Base-by-base conservation (phyloP, 2,888 invertebrate species). In the Leptinotarsa tumamoca region DNA sequence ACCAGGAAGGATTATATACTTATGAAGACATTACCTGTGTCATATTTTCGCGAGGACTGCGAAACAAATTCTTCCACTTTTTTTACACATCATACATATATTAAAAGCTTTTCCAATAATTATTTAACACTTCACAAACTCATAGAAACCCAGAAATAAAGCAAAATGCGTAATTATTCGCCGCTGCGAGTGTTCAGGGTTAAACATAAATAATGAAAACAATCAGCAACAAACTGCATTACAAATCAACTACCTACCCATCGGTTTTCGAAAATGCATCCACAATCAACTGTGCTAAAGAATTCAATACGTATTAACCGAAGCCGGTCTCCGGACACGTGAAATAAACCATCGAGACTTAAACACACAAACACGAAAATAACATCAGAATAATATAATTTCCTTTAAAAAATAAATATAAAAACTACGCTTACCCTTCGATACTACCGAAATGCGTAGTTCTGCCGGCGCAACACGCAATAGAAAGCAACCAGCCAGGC, bases 401-500 rank as follows among this genome's bases (percentile, higher is more conserved):
- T 52, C n/a, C 52, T 52, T 52, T 3, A n/a, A 52, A n/a, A 52
- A 52, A 23, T 10, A 58, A 58, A 33, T 14, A 58, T 71, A 63
- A 70, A 72, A 69, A 43, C 17, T 70, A 58, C 73, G 81, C 84
- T 84, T 81, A 84, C 84, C 84, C 82, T 82, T 71, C 72, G 78
- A 77, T 78, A 78, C 78, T 78, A 80, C 81, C 71, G 78, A 84
- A 84, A 81, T 85, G 85, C 85, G 85, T 85, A 85, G 83, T 84
- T 83, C 79, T 78, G 79, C 79, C 84, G 80, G 81, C 81, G 81
- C 80, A 77, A 80, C 81, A 82, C 82, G 83, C 82, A 82, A 82
- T 83, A 81, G 77, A 82, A 76, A 79, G 73, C 74, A 58, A 71
- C 73, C 74, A 63, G 63, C 73, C 63, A 54, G 69, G 67, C 72